Percentiles rank a stretch among this genome's conserved stretches.
These are phyloP conservation scores for Coremacera marginata DNA, from an alignment of 2,888 invertebrate species.

Conservation along the genomic window DNA sequence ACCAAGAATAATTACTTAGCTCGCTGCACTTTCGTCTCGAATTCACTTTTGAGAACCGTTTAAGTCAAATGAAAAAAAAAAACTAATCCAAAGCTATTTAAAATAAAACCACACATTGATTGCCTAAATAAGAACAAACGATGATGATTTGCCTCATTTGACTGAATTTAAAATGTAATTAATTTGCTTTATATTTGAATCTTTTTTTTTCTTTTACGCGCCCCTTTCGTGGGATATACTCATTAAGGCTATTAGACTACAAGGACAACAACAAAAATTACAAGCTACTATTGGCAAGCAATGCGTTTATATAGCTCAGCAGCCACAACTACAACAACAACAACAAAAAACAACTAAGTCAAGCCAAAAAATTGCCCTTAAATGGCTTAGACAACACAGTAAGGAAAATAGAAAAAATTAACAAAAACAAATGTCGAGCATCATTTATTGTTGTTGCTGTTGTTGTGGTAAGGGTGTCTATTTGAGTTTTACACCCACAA, in stretches of 20 bases:
- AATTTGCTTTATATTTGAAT: neutral
- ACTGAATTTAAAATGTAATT: slow-evolving; percentile 13
- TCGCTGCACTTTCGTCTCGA: too few relatives aligned
- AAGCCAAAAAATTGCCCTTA: neutral
- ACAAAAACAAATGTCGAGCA: neutral
- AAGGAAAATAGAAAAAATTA: neutral
- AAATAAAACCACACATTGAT: neutral
- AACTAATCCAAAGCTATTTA: neutral
- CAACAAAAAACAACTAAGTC: neutral
- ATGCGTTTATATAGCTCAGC: neutral
- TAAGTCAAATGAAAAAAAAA: neutral
- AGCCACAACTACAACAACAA: neutral
- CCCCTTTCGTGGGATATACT: neutral
- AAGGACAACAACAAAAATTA: slow-evolving; percentile 3
- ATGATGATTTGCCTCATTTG: slow-evolving; percentile 7
- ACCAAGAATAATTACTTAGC: too few relatives aligned
- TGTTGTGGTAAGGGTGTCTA: slow-evolving; percentile 6
- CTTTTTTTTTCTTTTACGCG: neutral
- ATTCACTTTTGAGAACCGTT: too few relatives aligned
- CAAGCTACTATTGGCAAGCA: neutral
- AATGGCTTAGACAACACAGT: neutral
- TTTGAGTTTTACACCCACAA: slow-evolving; percentile 26
- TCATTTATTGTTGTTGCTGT: neutral
- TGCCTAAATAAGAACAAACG: neutral
- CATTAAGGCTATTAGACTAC: slow-evolving; percentile 2